Base-by-base conservation (phyloP, 1,140 invertebrate species). In the Pseudomyrmex sp. region DNA sequence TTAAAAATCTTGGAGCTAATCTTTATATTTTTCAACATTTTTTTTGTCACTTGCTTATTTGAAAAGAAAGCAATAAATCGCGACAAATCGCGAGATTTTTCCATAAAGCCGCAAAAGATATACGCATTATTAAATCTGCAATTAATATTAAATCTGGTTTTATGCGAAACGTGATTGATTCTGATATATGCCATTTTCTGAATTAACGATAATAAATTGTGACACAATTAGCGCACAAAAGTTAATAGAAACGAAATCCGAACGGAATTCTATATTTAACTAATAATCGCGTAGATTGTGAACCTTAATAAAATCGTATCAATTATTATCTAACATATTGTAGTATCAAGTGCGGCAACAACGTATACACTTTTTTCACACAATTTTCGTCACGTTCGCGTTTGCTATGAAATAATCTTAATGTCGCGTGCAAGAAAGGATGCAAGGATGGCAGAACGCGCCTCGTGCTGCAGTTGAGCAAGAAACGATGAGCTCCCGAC, bases 221-320 rank as follows among this genome's bases (percentile, higher is more conserved):
- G 15, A 50, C 20, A 48, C 15, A 70, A 59, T 48, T n/a, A 46
- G 12, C 44, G 10, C 10, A 2, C 13, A 62, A 62, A 20, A 79
- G 15, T 70, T 61, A 50, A 72, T 70, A 20, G 20, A 70, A 18
- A 48, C 2, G 44, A 20, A 61, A 70, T 59, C 4, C 54, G 15
- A 5, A 44, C 20, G 15, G 12, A 20, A 79, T 26, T 35, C 0
- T 35, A 35, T 35, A 35, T 35, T 35, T 35, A 35, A 35, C 35
- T 2, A 20, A 74, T 12, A 10, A 18, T 61, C 35, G 2, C 12
- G 18, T 20, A 18, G 26, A 7, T 76, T 3, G 5, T 23, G n/a
- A 15, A 26, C 56, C 12, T 13, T 35, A 15, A 65, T 35, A 58
- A 59, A 70, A 8, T 8, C 2, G 15, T 18, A 80, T 80, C 23